phyloP scores from a whole-genome alignment of 2,113 vertebrate species.

The Garra rufa region DNA sequence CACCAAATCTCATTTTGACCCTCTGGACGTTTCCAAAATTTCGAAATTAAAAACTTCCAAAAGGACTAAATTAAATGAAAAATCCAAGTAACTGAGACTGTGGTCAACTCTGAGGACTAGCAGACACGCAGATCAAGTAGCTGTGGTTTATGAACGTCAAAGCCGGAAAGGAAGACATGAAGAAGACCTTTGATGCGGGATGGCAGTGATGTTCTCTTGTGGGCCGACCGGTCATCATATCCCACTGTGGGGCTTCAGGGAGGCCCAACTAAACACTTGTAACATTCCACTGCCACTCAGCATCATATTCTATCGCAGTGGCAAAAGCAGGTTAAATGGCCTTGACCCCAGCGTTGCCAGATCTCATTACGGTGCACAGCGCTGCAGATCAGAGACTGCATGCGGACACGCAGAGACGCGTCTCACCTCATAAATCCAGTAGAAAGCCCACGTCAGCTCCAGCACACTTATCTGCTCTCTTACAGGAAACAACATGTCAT shows the following conservation, averaged over 20 bases:
- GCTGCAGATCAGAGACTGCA: constrained; percentile 32
- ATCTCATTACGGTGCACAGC: constrained; percentile 16
- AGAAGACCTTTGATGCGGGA: background rate
- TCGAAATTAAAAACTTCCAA: background rate
- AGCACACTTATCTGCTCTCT: background rate
- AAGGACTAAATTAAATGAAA: background rate
- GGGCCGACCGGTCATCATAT: background rate
- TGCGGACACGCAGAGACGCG: constrained; percentile 20
- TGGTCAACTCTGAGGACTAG: too few species aligned
- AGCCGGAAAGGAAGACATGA: background rate
- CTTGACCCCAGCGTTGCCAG: constrained; percentile 2
- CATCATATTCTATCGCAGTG: background rate
- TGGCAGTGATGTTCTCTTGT: background rate
- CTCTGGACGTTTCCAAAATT: background rate
- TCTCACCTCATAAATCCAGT: constrained; percentile 19
- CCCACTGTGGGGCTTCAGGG: background rate
- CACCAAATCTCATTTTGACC: background rate
- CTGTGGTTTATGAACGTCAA: background rate
- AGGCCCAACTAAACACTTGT: background rate
- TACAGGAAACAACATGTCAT: constrained; percentile 21
- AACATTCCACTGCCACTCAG: background rate
- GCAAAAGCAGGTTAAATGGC: constrained; percentile 24
- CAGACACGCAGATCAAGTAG: background rate
- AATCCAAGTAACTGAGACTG: too few species aligned
- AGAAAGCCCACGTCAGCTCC: background rate